Evolutionary conservation across 2,888 invertebrate genomes (phyloP), one percentile per base, ranked within the genome.

Genomic region (Kryphioiulus occultus): DNA sequence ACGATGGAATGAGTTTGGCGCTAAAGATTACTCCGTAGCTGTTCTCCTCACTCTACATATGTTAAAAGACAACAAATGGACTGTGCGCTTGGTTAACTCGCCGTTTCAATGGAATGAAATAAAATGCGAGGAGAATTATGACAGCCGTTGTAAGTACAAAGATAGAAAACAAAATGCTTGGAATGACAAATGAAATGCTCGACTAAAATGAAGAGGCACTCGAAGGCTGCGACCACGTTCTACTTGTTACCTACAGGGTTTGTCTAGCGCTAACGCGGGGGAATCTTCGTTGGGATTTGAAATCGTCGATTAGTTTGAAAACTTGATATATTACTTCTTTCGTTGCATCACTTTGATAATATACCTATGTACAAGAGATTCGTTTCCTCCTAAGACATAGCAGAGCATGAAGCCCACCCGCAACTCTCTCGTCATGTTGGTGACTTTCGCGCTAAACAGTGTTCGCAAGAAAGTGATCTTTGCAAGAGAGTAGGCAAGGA

Each of bases 341-440:
- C 85, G 85, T 42, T 85, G 85, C 85, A 85, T 44, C 85, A 22
- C 44, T 85, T 85, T 85, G 44, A 44, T 44, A 42, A 85, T 85
- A 85, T 85, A 85, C 26, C 32, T 85, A 85, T 85, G 85, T 85
- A 85, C 85, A 85, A 84, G 44, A 85, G 85, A 85, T 85, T 85
- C n/a, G 5, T 85, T 78, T 78, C 78, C 78, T 78, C 78, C 78
- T 78, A 30, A 30, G 78, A 78, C 78, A 78, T 32, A 32, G 78
- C 78, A 30, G 30, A 78, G 78, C 78, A 17, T 78, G 30, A 32
- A 30, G 78, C 30, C 78, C 78, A 78, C 78, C 78, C 30, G 78
- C 78, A n/a, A 26, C 78, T 78, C 78, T 78, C 78, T 30, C 17
- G 30, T 17, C 78, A 30, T 30, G 78, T 30, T 78, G 78, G 78